Base-by-base conservation (phyloP, 2,888 invertebrate species). In the Octodonta nipae region DNA sequence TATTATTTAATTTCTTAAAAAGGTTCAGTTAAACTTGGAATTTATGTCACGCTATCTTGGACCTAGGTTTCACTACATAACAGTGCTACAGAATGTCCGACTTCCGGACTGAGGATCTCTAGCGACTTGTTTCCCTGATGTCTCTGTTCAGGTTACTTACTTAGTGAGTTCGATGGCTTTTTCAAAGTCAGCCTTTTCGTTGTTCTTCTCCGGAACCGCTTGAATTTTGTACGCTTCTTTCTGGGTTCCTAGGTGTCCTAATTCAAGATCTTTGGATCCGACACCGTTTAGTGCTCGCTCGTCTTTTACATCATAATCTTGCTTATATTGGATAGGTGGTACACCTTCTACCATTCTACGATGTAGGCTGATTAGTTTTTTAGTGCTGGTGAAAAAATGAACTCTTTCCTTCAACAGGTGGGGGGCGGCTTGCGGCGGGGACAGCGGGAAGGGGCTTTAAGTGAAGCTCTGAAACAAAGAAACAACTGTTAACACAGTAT, bases 271-370 rank as follows among this genome's bases (percentile, higher is more conserved):
- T 71, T 75, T 78, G 63, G 78, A 75, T 69, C 74, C 72, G 60
- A 67, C 66, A 68, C 81, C 83, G 76, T 81, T 84, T 60, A 71
- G 62, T 67, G 75, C 75, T 66, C 72, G 74, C 68, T 79, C 78
- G 70, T 75, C 75, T 71, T 79, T 84, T 81, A 83, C 83, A 83
- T 84, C 80, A 79, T 79, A 78, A 72, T 78, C 81, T 80, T 45
- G 46, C 43, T 55, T 54, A 46, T 76, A 75, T 72, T 78, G 81
- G 65, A 73, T 70, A 63, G 73, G 73, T 67, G 75, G 73, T 71
- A 81, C 83, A 81, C 79, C 74, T 81, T 84, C 83, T 83, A 84
- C 83, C 83, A 84, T 84, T 79, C 83, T 84, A 84, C 58, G 69
- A 56, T 66, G 52, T 61, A 50, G 46, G 41, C 47, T 41, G 41